These are phyloP conservation scores for Blastobasis adustella DNA, from an alignment of 2,888 invertebrate genomes.

Conservation along the genomic window DNA sequence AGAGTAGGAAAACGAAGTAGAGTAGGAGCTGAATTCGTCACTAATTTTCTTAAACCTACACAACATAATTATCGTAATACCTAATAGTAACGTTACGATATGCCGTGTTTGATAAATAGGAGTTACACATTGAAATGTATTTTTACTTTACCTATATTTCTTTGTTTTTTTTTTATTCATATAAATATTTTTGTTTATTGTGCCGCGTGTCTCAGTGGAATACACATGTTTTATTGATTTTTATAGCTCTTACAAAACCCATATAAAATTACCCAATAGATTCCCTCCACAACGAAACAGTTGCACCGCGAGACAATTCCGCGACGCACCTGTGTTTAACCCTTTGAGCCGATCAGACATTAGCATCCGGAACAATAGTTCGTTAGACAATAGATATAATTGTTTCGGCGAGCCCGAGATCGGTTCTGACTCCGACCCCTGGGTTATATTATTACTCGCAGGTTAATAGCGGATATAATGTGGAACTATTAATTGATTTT, in stretches of 20 bases:
- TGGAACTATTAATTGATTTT: constrained; percentile 61
- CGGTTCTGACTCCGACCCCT: constrained; percentile 3
- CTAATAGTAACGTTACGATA: too few species aligned
- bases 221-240: too few species aligned
- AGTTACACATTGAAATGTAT: too few species aligned
- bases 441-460: constrained; percentile 4
- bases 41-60: too few species aligned
- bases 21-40: too few species aligned
- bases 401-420: constrained; percentile 19
- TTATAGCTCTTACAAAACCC: neutral
- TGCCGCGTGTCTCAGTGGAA: too few species aligned
- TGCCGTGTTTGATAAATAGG: too few species aligned
- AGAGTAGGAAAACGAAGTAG: neutral
- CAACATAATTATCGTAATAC: too few species aligned
- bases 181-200: too few species aligned
- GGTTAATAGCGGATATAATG: constrained; percentile 37
- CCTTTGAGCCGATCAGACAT: constrained; percentile 22
- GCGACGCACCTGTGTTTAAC: constrained; percentile 2
- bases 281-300: neutral
- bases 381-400: constrained; percentile 45
- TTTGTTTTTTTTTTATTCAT: too few species aligned
- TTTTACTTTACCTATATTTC: too few species aligned
- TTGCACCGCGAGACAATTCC: neutral
- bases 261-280: neutral
- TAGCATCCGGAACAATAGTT: constrained; percentile 27